Conservation (phyloP, 1,140 invertebrate species). For the Charaxes varanes region DNA sequence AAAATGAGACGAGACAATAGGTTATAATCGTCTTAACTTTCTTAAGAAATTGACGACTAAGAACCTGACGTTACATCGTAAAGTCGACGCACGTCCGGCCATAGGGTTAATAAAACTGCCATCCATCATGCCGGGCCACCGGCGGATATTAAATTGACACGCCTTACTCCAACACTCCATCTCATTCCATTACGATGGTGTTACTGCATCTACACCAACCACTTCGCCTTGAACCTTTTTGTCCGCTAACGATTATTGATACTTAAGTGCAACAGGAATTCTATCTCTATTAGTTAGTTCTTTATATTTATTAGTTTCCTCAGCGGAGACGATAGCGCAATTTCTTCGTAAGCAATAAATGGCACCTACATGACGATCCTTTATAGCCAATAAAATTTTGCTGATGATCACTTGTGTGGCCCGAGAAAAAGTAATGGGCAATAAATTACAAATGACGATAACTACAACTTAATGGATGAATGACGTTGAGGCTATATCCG, state of each 20-base stretch:
- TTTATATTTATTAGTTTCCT: slow-evolving; percentile 8
- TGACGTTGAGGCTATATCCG: no score
- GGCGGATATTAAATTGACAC: slow-evolving; percentile 65
- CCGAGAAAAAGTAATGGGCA: slow-evolving; percentile 1
- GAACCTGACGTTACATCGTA: slow-evolving; percentile 38
- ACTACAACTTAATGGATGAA: no score
- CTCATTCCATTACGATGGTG: slow-evolving; percentile 43
- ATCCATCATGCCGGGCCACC: slow-evolving; percentile 53
- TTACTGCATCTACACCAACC: slow-evolving; percentile 31
- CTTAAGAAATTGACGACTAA: slow-evolving; percentile 31
- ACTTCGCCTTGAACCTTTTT: slow-evolving; percentile 22
- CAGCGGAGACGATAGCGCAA: no score
- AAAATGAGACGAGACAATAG: no score
- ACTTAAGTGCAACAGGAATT: slow-evolving; percentile 9
- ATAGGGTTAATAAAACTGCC: slow-evolving; percentile 54
- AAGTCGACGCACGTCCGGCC: slow-evolving; percentile 37
- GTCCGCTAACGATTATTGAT: slow-evolving; percentile 6
- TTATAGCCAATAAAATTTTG: slow-evolving; percentile 5
- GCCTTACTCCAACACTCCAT: slow-evolving; percentile 46
- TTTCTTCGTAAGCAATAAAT: slow-evolving; percentile 7
- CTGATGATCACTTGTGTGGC: slow-evolving; percentile 3
- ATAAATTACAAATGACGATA: no score
- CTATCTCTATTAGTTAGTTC: slow-evolving; percentile 19
- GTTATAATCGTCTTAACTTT: slow-evolving; percentile 27
- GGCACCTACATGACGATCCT: slow-evolving; percentile 2